Percentiles rank a stretch among this genome's conserved stretches.
phyloP scores from a whole-genome alignment of 2,113 vertebrate genomes.

The Meleagris gallopavo region DNA sequence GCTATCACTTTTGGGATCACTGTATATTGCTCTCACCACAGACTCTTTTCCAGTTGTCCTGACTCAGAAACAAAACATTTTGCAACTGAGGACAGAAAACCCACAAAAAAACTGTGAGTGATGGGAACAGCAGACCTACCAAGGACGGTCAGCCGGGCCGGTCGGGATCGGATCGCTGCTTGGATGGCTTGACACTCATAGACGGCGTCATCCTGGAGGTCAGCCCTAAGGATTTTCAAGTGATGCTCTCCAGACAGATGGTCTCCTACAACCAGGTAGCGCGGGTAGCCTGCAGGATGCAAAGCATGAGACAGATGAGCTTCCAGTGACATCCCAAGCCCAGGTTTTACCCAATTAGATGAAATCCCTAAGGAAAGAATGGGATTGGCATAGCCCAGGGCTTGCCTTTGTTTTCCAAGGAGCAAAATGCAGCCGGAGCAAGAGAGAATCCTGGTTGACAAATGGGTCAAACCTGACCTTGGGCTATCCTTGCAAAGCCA shows the following conservation, averaged over 20 bases:
- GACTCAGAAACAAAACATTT: not conserved
- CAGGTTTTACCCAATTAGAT: not conserved
- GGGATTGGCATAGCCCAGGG: not conserved
- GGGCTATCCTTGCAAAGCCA: no score
- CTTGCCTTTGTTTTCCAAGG: not conserved
- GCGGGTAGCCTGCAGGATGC: conserved; percentile 87
- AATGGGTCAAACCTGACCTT: no score
- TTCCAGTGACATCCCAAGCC: not conserved
- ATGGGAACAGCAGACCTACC: conserved; percentile 77
- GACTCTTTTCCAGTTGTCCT: not conserved
- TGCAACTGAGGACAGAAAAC: fast-evolving
- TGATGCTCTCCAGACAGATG: conserved; percentile 94
- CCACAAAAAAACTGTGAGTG: fast-evolving
- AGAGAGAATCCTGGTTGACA: not conserved
- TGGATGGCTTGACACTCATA: conserved; percentile 99
- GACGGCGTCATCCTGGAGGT: conserved; percentile 92
- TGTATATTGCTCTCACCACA: fast-evolving
- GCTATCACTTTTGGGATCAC: not conserved
- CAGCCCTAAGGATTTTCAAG: conserved; percentile 91
- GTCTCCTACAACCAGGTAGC: conserved; percentile 95
- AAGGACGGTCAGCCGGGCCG: conserved; percentile 93
- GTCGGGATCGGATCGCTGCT: conserved; percentile 92
- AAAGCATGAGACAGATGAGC: not conserved
- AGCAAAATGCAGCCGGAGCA: not conserved
- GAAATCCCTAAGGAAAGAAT: not conserved